Percentiles rank a stretch among this genome's conserved stretches.
phyloP scores from a whole-genome alignment of 2,113 vertebrate species.

The Misgurnus anguillicaudatus region DNA sequence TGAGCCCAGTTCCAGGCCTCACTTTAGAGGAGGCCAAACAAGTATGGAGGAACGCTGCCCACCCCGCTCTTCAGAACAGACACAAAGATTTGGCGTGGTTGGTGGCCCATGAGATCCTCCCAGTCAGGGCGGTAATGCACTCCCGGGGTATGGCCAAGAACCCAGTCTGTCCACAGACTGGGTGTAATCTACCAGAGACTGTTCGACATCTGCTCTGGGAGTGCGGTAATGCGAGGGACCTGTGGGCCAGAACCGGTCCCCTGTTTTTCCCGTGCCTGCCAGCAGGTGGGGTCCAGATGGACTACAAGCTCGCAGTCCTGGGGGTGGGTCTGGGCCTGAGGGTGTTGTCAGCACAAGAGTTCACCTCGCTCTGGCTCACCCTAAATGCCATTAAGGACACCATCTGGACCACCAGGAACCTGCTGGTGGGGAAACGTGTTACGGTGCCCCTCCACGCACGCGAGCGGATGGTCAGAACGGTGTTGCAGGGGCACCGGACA shows the following conservation, averaged over 20 bases:
- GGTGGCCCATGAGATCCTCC: too few relatives aligned
- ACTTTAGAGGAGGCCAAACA: neutral
- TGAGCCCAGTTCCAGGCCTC: neutral
- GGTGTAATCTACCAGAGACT: too few relatives aligned
- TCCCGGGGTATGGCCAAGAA: too few relatives aligned
- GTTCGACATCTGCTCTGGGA: slow-evolving; percentile 19
- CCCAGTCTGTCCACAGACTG: too few relatives aligned
- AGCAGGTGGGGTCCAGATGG: slow-evolving; percentile 1
- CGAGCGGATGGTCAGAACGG: neutral
- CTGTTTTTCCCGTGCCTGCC: slow-evolving; percentile 25
- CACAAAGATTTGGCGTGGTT: neutral
- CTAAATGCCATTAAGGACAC: neutral
- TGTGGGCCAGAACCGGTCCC: slow-evolving; percentile 30
- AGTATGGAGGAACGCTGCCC: neutral
- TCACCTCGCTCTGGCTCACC: slow-evolving; percentile 31
- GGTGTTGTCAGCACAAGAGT: neutral
- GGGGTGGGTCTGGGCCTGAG: neutral
- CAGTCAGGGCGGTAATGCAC: too few relatives aligned
- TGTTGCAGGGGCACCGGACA: neutral
- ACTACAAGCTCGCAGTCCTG: neutral
- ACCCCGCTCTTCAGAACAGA: neutral
- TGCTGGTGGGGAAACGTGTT: slow-evolving; percentile 41
- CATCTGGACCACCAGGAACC: slow-evolving; percentile 24
- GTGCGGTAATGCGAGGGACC: slow-evolving; percentile 26
- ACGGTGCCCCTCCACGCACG: neutral